Evolutionary conservation across 2,888 invertebrate species (phyloP).

Genomic region (Galerucella pusilla): DNA sequence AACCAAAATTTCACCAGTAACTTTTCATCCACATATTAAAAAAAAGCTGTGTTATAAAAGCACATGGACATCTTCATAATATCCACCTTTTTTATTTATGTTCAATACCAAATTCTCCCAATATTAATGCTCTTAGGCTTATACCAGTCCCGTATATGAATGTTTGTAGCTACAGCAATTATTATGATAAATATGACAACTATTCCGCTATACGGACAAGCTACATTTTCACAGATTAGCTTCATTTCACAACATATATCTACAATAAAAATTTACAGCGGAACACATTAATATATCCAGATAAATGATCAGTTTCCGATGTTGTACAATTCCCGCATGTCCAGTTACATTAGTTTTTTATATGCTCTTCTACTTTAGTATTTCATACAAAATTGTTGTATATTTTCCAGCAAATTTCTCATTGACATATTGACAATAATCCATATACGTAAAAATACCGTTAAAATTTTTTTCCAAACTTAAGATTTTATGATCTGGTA

Average conservation of each 20-base stretch:
- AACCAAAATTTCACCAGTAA: no score
- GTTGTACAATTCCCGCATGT: slow-evolving; percentile 6
- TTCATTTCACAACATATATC: not conserved
- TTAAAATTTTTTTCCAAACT: no score
- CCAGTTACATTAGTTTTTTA: not conserved
- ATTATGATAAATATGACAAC: not conserved
- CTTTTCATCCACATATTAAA: no score
- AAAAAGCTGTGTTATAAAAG: no score
- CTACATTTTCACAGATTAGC: not conserved
- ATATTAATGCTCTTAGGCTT: no score
- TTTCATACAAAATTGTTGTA: not conserved
- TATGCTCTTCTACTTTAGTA: not conserved
- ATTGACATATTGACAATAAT: not conserved
- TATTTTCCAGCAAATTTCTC: slow-evolving; percentile 1
- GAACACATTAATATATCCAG: slow-evolving; percentile 10
- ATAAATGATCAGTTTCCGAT: slow-evolving; percentile 3
- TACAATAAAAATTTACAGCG: not conserved
- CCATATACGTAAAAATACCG: not conserved
- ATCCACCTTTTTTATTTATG: no score
- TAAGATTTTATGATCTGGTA: no score
- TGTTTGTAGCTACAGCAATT: not conserved
- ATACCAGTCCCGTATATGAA: not conserved
- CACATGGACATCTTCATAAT: no score
- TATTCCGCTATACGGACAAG: not conserved
- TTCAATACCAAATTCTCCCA: no score